Base-by-base conservation (phyloP, 2,888 invertebrate genomes). In the Melanotus villosus region DNA sequence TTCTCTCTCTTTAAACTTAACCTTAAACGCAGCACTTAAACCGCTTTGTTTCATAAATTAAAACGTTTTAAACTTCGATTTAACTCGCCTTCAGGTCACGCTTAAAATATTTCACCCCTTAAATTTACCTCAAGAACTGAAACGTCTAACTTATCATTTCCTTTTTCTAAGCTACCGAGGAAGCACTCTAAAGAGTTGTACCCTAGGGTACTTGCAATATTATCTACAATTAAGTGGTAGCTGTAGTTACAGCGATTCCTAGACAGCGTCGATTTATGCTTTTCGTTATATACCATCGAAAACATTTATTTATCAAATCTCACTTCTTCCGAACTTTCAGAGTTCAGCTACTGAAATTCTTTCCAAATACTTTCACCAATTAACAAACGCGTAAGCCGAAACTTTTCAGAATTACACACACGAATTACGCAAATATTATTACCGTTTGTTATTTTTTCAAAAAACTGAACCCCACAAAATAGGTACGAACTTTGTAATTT, bases 1-100 rank as follows among this genome's bases (percentile, higher is more conserved):
- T 41, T 41, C 41, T 2, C 41, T n/a, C n/a, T 16, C 5, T 41
- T 41, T 41, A 41, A 41, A 16, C 41, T 41, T 41, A 41, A 41
- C 41, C 41, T 41, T 41, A 41, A 41, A 16, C 41, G 14, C 41
- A n/a, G 3, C 41, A 18, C 3, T 41, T 41, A 41, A 16, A 9
- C 41, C 41, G 41, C 41, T 16, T 47, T 47, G 23, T 36, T 56
- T 38, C 21, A 18, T 56, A 36, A 56, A 38, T 56, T 56, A 38
- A 56, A 38, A 34, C 38, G 23, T 56, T 56, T 36, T 56, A 7
- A 16, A 56, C 56, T 56, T 56, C 21, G 19, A 56, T 56, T 38
- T 36, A 56, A 56, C 16, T 52, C 23, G 19, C 23, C 19, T 38
- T 36, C 23, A 14, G 56, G 19, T 23, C 38, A 10, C 23, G 3